Base-by-base conservation (phyloP, 2,888 invertebrate species). In the Nebria brevicollis region DNA sequence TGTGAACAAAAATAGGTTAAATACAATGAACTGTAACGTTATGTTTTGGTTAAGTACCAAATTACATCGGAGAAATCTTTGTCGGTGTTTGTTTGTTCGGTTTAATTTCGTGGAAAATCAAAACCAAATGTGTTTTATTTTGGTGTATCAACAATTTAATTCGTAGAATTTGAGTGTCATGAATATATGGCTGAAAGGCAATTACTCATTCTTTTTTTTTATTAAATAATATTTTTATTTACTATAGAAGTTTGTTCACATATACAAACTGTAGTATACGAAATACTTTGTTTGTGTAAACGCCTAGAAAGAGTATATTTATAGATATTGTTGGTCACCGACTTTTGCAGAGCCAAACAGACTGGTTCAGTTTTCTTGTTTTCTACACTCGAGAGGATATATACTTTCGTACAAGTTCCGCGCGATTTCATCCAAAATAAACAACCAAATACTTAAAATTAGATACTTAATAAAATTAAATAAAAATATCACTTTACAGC, bases 191-290 rank as follows among this genome's bases (percentile, higher is more conserved):
- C 10, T 43, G 7, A 43, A 43, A 43, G 43, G 43, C 6, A 43
- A 43, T 43, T 43, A 43, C 10, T 43, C 10, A 43, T 43, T 43
- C 43, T 0, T 43, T 54, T 54, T 2, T 2, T 7, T 54, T 54
- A 34, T 4, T 4, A 6, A 54, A 54, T 54, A 54, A 54, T 54
- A 8, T 54, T 54, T 54, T 54, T 54, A 54, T 54, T 54, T 54
- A 54, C 54, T 54, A 54, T 54, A 54, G 54, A 54, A 54, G 54
- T 54, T 54, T 54, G 54, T 54, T 54, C 54, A 54, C 54, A 54
- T 54, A 54, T 54, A 54, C 54, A 54, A 54, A 54, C 11, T 54
- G 54, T 54, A 54, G 54, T 54, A 54, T 54, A 54, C 54, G 54
- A 54, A 54, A 54, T 11, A 54, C 54, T 11, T 54, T 13, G 54